Conservation (phyloP, 1,140 invertebrate genomes). For the Manduca sexta region DNA sequence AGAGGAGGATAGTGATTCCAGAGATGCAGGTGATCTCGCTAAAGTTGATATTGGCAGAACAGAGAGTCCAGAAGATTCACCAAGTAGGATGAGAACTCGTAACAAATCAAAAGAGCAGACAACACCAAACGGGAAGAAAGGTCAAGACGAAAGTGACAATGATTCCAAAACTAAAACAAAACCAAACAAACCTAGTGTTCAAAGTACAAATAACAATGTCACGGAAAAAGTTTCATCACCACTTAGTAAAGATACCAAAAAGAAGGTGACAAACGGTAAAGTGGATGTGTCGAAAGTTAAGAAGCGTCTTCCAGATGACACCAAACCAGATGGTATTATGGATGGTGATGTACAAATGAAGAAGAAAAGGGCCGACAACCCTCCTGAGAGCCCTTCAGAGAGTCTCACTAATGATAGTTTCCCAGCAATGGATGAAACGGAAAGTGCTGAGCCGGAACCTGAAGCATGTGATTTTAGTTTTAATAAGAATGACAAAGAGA, state of each 20-base stretch:
- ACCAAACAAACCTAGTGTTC: constrained; percentile 52
- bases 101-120: constrained; percentile 88
- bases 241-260: constrained; percentile 75
- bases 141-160: constrained; percentile 81
- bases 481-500: constrained; percentile 62
- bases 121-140: constrained; percentile 76
- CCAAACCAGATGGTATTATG: constrained; percentile 71
- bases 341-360: constrained; percentile 78
- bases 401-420: constrained; percentile 88
- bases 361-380: constrained; percentile 81
- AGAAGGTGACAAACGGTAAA: constrained; percentile 79
- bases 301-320: constrained; percentile 78
- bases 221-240: constrained; percentile 74
- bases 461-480: constrained; percentile 72
- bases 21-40: constrained; percentile 64
- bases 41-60: constrained; percentile 69
- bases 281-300: constrained; percentile 80
- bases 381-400: constrained; percentile 83
- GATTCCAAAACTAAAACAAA: constrained; percentile 71
- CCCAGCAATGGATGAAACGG: constrained; percentile 84
- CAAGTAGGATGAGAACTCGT: constrained; percentile 90
- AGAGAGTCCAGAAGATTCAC: constrained; percentile 85
- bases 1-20: constrained; percentile 93
- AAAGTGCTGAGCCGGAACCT: constrained; percentile 76
- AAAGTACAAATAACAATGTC: constrained; percentile 65